A percentile compares a stretch with the other conserved stretches of the same genome.
Conservation (phyloP, 2,888 invertebrate species). For the Tiliacea aurago region DNA sequence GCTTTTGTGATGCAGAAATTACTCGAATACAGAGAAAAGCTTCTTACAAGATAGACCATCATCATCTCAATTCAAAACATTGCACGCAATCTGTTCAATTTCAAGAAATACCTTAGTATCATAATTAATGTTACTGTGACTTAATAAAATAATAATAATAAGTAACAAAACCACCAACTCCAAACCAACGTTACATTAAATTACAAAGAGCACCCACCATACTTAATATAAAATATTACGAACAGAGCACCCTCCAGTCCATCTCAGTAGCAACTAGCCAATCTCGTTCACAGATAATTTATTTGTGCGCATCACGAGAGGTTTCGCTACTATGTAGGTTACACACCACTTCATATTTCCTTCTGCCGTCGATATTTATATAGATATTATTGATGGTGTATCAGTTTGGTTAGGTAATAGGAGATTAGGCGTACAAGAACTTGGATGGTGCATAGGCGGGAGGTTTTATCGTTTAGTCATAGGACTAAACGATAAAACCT, state of each 20-base stretch:
- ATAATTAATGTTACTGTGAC: no score
- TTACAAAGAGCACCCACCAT: not conserved
- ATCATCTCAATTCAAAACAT: no score
- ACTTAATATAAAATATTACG: conserved; percentile 10
- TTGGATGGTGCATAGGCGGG: not conserved
- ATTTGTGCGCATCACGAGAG: conserved; percentile 87
- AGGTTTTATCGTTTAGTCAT: no score
- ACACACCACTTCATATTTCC: conserved; percentile 83
- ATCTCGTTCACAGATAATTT: conserved; percentile 88
- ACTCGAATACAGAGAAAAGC: no score
- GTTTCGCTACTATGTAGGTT: conserved; percentile 80
- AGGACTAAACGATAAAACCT: not conserved
- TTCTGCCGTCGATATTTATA: conserved; percentile 69
- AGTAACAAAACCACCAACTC: no score
- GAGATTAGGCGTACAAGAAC: not conserved
- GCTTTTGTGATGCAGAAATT: no score
- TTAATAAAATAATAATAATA: no score
- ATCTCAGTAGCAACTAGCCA: conserved; percentile 78
- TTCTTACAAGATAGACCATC: no score
- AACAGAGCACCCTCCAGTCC: conserved; percentile 72
- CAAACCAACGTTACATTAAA: not conserved
- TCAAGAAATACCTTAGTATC: no score
- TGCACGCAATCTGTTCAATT: no score
- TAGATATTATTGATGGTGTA: conserved; percentile 57
- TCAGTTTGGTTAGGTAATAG: conserved; percentile 44